Evolutionary conservation across 2,888 invertebrate species (phyloP).

Genomic region (Euplexia lucipara): DNA sequence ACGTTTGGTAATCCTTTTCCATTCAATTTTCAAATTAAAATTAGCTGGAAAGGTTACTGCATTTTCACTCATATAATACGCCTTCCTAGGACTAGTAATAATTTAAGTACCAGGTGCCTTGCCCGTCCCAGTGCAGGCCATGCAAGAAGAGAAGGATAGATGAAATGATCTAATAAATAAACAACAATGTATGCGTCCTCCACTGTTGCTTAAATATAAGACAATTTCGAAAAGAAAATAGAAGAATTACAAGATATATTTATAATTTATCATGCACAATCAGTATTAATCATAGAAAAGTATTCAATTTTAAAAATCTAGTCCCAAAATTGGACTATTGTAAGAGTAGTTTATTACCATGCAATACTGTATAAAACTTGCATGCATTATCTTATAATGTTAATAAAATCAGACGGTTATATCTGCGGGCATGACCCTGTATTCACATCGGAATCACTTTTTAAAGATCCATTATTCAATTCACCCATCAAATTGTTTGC

Average conservation of each 20-base stretch:
- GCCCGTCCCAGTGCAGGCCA: background rate
- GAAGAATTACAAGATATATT: conserved; percentile 12
- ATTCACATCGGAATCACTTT: background rate
- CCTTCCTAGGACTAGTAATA: conserved; percentile 17
- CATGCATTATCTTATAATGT: too few species aligned
- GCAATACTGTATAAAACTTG: background rate
- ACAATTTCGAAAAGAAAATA: conserved; percentile 70
- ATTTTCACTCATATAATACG: conserved; percentile 77
- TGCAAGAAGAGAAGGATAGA: conserved; percentile 11
- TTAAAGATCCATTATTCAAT: background rate
- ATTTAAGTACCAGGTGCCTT: conserved; percentile 29
- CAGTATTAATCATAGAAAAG: conserved; percentile 4
- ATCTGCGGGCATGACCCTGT: background rate
- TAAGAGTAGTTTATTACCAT: background rate
- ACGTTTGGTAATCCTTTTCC: conserved; percentile 65
- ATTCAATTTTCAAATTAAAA: conserved; percentile 75
- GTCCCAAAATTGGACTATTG: background rate
- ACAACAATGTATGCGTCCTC: conserved; percentile 80
- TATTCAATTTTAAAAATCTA: conserved; percentile 17
- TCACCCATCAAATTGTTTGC: conserved; percentile 4
- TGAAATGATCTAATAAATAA: conserved; percentile 72
- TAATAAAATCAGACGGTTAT: background rate
- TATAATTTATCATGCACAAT: conserved; percentile 50
- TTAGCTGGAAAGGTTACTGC: conserved; percentile 75
- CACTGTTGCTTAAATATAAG: conserved; percentile 73